A percentile compares a stretch with the other conserved stretches of the same genome.
Evolutionary conservation across 2,113 vertebrate species (phyloP).

Genomic region (Bujurquina vittata): DNA sequence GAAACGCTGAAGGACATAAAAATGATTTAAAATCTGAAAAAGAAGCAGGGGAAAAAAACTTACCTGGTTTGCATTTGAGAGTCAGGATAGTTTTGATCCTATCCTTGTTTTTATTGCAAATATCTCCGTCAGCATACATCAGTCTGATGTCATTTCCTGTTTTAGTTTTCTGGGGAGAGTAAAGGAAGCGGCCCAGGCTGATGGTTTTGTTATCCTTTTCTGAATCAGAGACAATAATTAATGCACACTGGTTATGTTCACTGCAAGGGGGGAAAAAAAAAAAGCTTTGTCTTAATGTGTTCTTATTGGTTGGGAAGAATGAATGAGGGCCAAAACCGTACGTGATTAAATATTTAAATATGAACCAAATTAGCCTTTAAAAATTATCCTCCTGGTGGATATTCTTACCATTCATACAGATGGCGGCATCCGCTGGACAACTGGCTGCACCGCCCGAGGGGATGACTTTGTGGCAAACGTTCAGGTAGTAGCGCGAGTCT

Average conservation of each 20-base stretch:
- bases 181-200: slow-evolving; percentile 89
- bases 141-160: slow-evolving; percentile 86
- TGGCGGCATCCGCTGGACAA: slow-evolving; percentile 84
- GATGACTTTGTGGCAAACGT: slow-evolving; percentile 89
- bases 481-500: slow-evolving; percentile 85
- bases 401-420: slow-evolving; percentile 90
- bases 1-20: neutral
- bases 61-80: slow-evolving; percentile 91
- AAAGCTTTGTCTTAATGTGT: neutral
- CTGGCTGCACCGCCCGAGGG: slow-evolving; percentile 73
- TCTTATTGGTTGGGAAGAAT: neutral
- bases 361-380: neutral
- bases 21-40: neutral
- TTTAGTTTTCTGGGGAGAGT: slow-evolving; percentile 83
- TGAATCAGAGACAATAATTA: slow-evolving; percentile 57
- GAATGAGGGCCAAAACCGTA: neutral
- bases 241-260: neutral
- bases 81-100: slow-evolving; percentile 85
- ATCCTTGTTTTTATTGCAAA: slow-evolving; percentile 74
- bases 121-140: slow-evolving; percentile 85
- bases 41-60: neutral
- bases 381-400: neutral
- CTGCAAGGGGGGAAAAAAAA: neutral
- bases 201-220: slow-evolving; percentile 73
- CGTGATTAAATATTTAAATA: too few species aligned